Conservation (phyloP, 1,140 invertebrate species). For the Linepithema humile region DNA sequence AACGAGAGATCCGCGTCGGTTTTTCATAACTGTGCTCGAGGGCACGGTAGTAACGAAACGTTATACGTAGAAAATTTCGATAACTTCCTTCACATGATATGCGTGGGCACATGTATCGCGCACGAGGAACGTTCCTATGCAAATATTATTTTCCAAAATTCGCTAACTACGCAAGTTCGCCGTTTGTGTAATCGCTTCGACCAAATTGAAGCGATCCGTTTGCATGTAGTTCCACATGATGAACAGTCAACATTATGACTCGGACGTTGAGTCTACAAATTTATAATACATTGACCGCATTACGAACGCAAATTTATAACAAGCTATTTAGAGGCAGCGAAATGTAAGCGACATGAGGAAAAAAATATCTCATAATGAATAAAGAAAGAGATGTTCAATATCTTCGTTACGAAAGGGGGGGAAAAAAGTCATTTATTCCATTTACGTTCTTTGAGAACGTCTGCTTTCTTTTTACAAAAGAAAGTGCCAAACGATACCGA, state of each 20-base stretch:
- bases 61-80: slow-evolving; percentile 25
- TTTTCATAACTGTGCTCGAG: slow-evolving; percentile 14
- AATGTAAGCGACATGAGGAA: too few species aligned
- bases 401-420: neutral
- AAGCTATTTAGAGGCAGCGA: neutral
- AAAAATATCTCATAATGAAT: neutral
- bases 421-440: neutral
- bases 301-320: neutral
- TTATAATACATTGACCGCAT: slow-evolving; percentile 16
- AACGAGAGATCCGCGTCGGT: slow-evolving; percentile 15
- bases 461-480: neutral
- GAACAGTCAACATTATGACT: slow-evolving; percentile 42
- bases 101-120: neutral
- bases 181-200: slow-evolving; percentile 34
- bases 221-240: slow-evolving; percentile 27
- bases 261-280: neutral
- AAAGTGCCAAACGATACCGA: neutral
- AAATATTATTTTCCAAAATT: slow-evolving; percentile 53
- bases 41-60: neutral
- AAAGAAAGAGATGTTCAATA: neutral
- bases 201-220: slow-evolving; percentile 48
- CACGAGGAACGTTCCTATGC: slow-evolving; percentile 5
- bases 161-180: slow-evolving; percentile 21
- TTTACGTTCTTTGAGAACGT: neutral
- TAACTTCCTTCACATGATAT: slow-evolving; percentile 26